Conservation (phyloP, 2,888 invertebrate species). For the Eupithecia insigniata region DNA sequence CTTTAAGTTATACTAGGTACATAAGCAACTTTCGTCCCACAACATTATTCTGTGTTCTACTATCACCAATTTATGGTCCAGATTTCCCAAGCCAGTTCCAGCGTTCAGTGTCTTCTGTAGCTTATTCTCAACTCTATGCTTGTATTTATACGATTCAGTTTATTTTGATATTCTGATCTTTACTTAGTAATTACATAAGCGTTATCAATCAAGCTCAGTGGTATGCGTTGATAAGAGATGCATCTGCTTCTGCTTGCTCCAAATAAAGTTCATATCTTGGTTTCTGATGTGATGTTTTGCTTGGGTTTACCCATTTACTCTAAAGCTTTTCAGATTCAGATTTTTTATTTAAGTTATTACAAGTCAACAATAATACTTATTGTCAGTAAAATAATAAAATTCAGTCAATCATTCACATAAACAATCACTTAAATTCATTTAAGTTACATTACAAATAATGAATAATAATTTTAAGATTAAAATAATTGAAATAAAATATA, state of each 20-base stretch:
- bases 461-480: too few species aligned
- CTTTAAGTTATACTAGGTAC: neutral
- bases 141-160: neutral
- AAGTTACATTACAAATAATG: too few species aligned
- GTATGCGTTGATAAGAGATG: conserved; percentile 45
- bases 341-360: too few species aligned
- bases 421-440: too few species aligned
- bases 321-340: neutral
- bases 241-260: conserved; percentile 42
- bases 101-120: neutral
- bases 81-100: neutral
- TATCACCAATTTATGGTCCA: conserved; percentile 5
- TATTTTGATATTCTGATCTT: conserved; percentile 15
- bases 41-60: conserved; percentile 1
- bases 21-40: neutral
- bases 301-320: neutral
- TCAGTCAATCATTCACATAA: too few species aligned
- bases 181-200: conserved; percentile 38
- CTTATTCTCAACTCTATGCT: neutral
- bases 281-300: conserved; percentile 1
- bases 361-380: too few species aligned
- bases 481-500: too few species aligned
- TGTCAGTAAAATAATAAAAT: too few species aligned
- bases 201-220: conserved; percentile 45
- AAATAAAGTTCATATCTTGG: conserved; percentile 42